Percentiles rank a stretch among this genome's conserved stretches.
These are phyloP conservation scores for Hippocampus zosterae DNA, from an alignment of 2,113 vertebrate genomes.

Conservation along the genomic window DNA sequence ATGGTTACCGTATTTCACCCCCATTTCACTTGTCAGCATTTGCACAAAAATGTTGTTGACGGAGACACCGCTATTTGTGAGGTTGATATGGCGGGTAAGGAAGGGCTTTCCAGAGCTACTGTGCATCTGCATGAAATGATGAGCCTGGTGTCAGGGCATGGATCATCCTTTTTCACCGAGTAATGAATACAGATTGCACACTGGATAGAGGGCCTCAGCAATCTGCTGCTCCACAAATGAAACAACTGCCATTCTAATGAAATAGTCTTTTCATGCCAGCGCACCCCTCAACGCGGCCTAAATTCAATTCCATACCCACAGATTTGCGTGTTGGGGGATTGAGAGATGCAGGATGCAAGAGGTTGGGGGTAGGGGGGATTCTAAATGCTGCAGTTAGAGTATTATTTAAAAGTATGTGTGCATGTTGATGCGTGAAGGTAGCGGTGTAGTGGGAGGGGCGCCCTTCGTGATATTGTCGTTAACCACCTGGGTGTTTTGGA, in stretches of 20 bases:
- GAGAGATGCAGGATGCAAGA: conserved; percentile 44
- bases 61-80: not conserved
- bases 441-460: conserved; percentile 8
- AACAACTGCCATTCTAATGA: conserved; percentile 78
- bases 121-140: conserved; percentile 74
- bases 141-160: conserved; percentile 63
- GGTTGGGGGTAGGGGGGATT: conserved; percentile 43
- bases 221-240: conserved; percentile 77
- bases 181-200: conserved; percentile 75
- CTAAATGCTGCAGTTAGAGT: conserved; percentile 75
- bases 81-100: conserved; percentile 35
- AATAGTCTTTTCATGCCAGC: conserved; percentile 75
- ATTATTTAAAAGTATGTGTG: conserved; percentile 64
- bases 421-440: conserved; percentile 10
- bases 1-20: not conserved
- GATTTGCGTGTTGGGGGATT: conserved; percentile 60
- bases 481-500: conserved; percentile 69
- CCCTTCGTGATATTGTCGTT: conserved; percentile 58
- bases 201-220: conserved; percentile 74
- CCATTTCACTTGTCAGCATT: not conserved
- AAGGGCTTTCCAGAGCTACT: conserved; percentile 55
- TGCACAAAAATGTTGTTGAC: not conserved
- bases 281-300: conserved; percentile 74
- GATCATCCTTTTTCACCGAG: conserved; percentile 70
- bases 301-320: conserved; percentile 75